Base-by-base conservation (phyloP, 2,113 vertebrate genomes). In the Aspiorhynchus laticeps region DNA sequence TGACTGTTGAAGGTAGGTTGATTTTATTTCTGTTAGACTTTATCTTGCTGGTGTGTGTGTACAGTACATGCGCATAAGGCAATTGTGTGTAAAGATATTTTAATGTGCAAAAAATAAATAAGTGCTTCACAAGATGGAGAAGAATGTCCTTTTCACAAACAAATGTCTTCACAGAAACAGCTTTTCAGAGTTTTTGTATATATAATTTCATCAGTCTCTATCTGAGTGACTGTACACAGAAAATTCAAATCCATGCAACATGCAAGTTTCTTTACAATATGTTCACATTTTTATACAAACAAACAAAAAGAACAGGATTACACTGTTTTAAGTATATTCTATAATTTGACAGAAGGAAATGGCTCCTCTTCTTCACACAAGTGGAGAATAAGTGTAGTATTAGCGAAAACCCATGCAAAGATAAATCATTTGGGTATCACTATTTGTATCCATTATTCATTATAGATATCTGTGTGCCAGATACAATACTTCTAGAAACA, bases 101-200 rank as follows among this genome's bases (percentile, higher is more conserved):
- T 95, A 93, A 94, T 93, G 92, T 93, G 89, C 90, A 93, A 92
- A 85, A 53, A 81, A 85, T 88, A 90, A 91, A 91, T 91, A 91
- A 85, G 78, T 46, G 9, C 15, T 81, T 81, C 59, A 31, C 59
- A 65, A 19, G 4, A 82, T 31, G 61, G n/a, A 48, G n/a, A 17
- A 65, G n/a, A 80, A 36, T 83, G 26, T 80, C 59, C 31, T 85
- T 83, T 80, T 36, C 48, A 80, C 19, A 36, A 26, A 48, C 63
- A 61, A 43, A 28, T 81, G 80, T 46, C 59, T 65, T 65, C n/a
- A 31, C 38, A 65, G 38, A 65, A 81, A 63, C 4, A 46, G n/a
- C 14, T 74, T 74, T 43, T 74, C 36, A 74, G 36, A 74, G 73
- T 43, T 65, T 80, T 28, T 82, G n/a, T 10, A 63, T 41, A n/a